Percentiles rank a stretch among this genome's conserved stretches.
These are phyloP conservation scores for Hydrolagus affinis DNA, from an alignment of 2,113 vertebrate species.

Conservation along the genomic window DNA sequence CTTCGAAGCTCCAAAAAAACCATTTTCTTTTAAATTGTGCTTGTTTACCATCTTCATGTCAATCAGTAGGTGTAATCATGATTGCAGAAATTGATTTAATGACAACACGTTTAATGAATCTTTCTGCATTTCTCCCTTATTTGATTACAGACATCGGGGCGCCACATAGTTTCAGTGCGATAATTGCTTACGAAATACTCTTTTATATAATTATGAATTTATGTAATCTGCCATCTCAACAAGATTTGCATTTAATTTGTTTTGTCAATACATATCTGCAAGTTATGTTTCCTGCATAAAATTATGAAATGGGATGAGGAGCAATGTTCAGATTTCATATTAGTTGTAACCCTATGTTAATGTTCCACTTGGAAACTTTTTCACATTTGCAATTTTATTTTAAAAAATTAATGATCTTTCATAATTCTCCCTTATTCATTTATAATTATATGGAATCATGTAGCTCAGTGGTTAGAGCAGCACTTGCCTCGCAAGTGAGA, in stretches of 20 bases:
- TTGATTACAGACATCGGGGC: background rate
- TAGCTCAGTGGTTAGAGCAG: too few species aligned
- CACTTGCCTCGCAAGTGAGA: too few species aligned
- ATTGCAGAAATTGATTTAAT: background rate
- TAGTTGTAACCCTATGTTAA: conserved; percentile 4
- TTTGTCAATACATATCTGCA: conserved; percentile 13
- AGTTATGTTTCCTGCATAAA: background rate
- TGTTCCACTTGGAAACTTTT: background rate
- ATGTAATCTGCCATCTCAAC: conserved; percentile 15
- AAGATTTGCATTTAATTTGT: conserved; percentile 26
- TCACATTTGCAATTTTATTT: background rate
- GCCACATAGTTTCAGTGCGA: background rate
- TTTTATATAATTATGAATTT: conserved; percentile 18
- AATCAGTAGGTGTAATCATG: conserved; percentile 16
- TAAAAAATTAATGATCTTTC: background rate
- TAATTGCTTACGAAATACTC: conserved; percentile 10
- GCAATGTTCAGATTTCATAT: background rate
- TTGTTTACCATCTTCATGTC: conserved; percentile 12
- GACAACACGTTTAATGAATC: background rate
- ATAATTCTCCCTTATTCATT: background rate
- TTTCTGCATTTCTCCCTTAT: background rate
- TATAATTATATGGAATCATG: too few species aligned
- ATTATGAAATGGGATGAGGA: conserved; percentile 5
- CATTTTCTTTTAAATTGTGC: background rate
- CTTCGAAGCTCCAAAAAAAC: too few species aligned